phyloP scores from a whole-genome alignment of 1,140 invertebrate species.

The Micrasema longulum region DNA sequence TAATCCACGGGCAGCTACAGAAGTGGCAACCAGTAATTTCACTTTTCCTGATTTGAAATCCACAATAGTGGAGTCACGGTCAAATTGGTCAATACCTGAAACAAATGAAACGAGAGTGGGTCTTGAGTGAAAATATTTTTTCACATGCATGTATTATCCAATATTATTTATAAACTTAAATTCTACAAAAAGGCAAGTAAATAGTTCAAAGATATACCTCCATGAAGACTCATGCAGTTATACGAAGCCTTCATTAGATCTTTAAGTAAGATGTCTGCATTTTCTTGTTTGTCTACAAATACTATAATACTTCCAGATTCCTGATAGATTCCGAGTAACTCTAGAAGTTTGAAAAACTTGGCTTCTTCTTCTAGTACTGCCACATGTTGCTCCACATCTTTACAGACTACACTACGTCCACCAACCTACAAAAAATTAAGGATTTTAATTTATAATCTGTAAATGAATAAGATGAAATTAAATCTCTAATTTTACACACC shows the following conservation, averaged over 20 bases:
- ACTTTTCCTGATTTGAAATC: conserved; percentile 97
- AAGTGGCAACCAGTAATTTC: conserved; percentile 90
- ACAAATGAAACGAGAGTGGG: not conserved
- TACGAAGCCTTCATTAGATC: conserved; percentile 98
- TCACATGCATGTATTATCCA: too few species aligned
- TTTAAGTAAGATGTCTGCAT: conserved; percentile 93
- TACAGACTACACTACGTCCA: conserved; percentile 96
- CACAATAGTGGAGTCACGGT: conserved; percentile 96
- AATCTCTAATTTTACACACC: conserved; percentile 54
- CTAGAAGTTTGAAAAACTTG: conserved; percentile 97
- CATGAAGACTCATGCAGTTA: conserved; percentile 95
- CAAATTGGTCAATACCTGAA: conserved; percentile 95
- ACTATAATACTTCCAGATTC: conserved; percentile 94
- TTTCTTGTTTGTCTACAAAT: conserved; percentile 99
- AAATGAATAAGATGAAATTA: not conserved
- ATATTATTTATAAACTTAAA: too few species aligned
- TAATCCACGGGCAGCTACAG: conserved; percentile 95
- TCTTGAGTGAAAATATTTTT: too few species aligned
- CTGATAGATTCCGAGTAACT: conserved; percentile 94
- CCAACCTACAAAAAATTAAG: conserved; percentile 76
- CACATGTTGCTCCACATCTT: conserved; percentile 97
- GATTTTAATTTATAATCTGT: not conserved
- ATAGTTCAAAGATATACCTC: conserved; percentile 75
- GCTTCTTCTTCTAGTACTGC: conserved; percentile 95
- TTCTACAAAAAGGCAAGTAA: conserved; percentile 4